Evolutionary conservation across 2,888 invertebrate species (phyloP).

Genomic region (Athripsodes cinereus): DNA sequence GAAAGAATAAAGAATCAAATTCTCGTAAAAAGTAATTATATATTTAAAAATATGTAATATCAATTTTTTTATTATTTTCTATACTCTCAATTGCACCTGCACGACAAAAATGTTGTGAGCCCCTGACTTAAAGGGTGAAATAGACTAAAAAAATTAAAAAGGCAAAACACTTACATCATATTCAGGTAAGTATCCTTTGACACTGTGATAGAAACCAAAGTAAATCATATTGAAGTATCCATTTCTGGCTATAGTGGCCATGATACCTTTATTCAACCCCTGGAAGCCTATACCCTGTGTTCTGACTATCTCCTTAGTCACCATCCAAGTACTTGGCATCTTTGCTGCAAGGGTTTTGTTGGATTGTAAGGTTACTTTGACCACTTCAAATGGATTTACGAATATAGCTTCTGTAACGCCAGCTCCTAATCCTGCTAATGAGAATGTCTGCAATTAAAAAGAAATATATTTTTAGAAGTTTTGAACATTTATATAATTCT

Average conservation of each 20-base stretch:
- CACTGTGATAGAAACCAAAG: conserved; percentile 92
- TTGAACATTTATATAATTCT: too few relatives aligned
- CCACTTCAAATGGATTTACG: conserved; percentile 93
- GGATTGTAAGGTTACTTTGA: conserved; percentile 85
- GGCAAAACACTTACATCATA: conserved; percentile 52
- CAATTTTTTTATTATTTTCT: too few relatives aligned
- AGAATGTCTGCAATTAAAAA: conserved; percentile 79
- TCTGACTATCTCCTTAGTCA: conserved; percentile 72
- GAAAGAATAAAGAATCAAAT: too few relatives aligned
- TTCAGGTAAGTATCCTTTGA: conserved; percentile 68
- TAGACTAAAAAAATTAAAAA: too few relatives aligned
- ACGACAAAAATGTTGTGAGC: too few relatives aligned
- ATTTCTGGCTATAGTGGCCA: conserved; percentile 84
- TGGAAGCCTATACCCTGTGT: conserved; percentile 70
- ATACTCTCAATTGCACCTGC: too few relatives aligned
- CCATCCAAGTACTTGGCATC: conserved; percentile 69
- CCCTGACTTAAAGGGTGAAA: too few relatives aligned
- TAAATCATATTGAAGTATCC: conserved; percentile 91
- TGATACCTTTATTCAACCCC: conserved; percentile 83
- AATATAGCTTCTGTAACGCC: conserved; percentile 89
- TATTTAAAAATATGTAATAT: too few relatives aligned
- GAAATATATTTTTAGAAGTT: not conserved
- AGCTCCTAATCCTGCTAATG: conserved; percentile 81
- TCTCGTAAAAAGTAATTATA: too few relatives aligned
- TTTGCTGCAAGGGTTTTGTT: conserved; percentile 59